Evolutionary conservation across 2,113 vertebrate species (phyloP).

Genomic region (Neolamprologus caudopunctatus): DNA sequence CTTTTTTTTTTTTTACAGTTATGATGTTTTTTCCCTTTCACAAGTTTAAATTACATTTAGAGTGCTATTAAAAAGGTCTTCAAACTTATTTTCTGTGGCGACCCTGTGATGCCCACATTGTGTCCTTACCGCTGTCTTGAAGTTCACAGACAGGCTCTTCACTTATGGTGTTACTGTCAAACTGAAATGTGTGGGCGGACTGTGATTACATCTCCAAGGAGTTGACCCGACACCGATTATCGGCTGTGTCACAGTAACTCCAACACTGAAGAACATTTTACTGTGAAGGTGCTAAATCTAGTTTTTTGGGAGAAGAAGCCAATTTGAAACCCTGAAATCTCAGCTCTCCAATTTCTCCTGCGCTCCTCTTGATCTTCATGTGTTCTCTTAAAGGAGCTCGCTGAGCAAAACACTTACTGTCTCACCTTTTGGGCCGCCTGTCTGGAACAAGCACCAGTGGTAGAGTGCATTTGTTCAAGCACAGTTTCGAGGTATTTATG

Average conservation of each 20-base stretch:
- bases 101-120: background rate
- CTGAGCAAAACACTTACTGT: background rate
- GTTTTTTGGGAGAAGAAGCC: background rate
- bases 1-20: rapidly evolving
- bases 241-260: background rate
- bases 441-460: background rate
- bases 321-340: background rate
- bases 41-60: background rate
- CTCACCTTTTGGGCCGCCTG: background rate
- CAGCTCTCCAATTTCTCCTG: background rate
- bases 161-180: background rate
- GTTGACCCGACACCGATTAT: background rate
- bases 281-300: background rate
- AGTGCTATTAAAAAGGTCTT: background rate
- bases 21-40: background rate
- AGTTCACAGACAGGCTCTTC: background rate
- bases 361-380: background rate
- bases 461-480: background rate
- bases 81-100: background rate
- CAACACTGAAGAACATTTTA: background rate
- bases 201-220: background rate
- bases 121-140: background rate
- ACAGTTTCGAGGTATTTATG: background rate
- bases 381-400: background rate
- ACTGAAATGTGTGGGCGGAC: background rate